Conservation (phyloP, 2,797 vertebrate species). For the Acipenser transmontanus region DNA sequence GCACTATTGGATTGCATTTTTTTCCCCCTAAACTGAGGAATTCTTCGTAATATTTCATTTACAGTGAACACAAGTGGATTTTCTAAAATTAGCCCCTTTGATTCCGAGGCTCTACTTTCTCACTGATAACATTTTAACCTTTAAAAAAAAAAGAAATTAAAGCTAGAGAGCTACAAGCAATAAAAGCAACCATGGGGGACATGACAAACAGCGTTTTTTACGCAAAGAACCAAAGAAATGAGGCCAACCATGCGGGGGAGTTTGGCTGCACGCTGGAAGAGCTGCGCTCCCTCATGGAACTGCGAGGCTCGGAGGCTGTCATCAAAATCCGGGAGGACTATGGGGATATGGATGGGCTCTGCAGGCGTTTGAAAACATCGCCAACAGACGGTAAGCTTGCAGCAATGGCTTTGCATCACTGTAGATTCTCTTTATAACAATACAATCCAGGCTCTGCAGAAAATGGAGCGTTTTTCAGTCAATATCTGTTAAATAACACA, state of each 20-base stretch:
- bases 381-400: constrained; percentile 83
- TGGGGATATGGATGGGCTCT: constrained; percentile 84
- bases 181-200: constrained; percentile 83
- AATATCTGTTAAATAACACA: too few relatives aligned
- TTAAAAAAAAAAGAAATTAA: background rate
- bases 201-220: constrained; percentile 98
- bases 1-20: constrained; percentile 32
- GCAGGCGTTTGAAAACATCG: constrained; percentile 88
- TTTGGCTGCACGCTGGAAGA: constrained; percentile 89
- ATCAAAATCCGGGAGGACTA: constrained; percentile 95
- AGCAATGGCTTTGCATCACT: too few relatives aligned
- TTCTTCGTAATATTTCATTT: constrained; percentile 12
- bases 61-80: constrained; percentile 17
- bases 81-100: background rate
- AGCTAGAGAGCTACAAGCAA: constrained; percentile 33
- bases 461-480: too few relatives aligned
- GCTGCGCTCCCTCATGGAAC: constrained; percentile 94
- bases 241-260: constrained; percentile 77
- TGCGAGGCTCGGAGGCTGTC: constrained; percentile 86
- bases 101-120: background rate
- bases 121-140: background rate
- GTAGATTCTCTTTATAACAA: too few relatives aligned
- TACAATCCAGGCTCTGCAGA: too few relatives aligned
- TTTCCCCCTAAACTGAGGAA: constrained; percentile 14
- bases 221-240: constrained; percentile 98